These are phyloP conservation scores for Ceratosolen fusciceps DNA, from an alignment of 1,140 invertebrate genomes.

Conservation along the genomic window DNA sequence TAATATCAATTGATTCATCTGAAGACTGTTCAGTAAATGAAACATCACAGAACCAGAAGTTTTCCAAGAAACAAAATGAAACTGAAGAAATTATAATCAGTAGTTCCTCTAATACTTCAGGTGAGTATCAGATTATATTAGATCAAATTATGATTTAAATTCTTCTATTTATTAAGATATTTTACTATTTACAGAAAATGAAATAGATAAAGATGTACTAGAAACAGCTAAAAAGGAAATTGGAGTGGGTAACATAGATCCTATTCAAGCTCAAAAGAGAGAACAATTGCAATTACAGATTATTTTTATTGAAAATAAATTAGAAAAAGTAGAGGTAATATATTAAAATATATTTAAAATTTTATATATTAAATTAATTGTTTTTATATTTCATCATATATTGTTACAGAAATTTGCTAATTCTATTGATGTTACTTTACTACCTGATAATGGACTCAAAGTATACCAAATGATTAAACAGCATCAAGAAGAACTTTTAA, in stretches of 20 bases:
- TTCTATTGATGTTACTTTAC: conserved; percentile 67
- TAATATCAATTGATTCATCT: conserved; percentile 17
- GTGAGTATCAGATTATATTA: conserved; percentile 1
- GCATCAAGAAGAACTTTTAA: conserved; percentile 64
- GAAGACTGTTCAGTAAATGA: conserved; percentile 4
- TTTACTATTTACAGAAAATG: conserved; percentile 34
- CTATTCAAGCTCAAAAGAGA: conserved; percentile 53
- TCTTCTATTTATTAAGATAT: neutral
- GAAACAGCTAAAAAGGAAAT: conserved; percentile 50
- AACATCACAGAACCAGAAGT: neutral
- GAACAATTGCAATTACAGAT: conserved; percentile 50
- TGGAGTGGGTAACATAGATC: conserved; percentile 51
- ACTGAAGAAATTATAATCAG: conserved; percentile 24
- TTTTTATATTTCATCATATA: conserved; percentile 1
- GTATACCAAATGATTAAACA: conserved; percentile 64
- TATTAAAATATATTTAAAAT: conserved; percentile 19
- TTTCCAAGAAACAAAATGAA: neutral
- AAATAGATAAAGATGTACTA: conserved; percentile 39
- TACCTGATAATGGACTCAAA: conserved; percentile 73
- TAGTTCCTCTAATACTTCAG: conserved; percentile 42
- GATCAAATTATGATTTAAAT: neutral
- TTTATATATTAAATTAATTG: conserved; percentile 30
- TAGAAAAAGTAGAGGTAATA: conserved; percentile 57
- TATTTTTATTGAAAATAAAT: conserved; percentile 49
- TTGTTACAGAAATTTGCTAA: conserved; percentile 67